Base-by-base conservation (phyloP, 1,140 invertebrate genomes). In the Cotesia glomerata region DNA sequence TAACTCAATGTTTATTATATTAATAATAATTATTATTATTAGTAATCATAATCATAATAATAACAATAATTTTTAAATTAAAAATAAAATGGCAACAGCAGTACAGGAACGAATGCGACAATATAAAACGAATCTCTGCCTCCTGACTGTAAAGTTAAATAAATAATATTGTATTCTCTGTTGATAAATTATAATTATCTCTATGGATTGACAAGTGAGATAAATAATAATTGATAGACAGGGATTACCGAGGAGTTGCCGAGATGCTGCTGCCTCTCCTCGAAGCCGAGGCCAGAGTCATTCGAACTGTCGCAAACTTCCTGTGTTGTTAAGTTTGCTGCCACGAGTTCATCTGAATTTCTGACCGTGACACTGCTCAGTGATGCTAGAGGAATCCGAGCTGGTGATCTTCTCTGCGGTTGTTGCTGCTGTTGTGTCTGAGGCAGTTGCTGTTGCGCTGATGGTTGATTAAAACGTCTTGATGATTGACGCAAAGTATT, bases 211-310 rank as follows among this genome's bases (percentile, higher is more conserved):
- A 64, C n/a, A 36, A 36, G 62, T 14, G 36, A 64, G 34, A 64
- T 32, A 34, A 45, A 34, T n/a, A 62, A 62, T 32, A 62, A 34
- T 16, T 18, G n/a, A 56, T 56, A 56, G 13, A 36, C 73, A 76
- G 69, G 77, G 73, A 79, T 81, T 59, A 68, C 69, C 71, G 66
- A 72, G 39, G 69, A 36, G 58, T 67, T 73, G 62, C 14, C 72
- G 71, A 79, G 71, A 49, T 82, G 81, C 65, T 81, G 81, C 36
- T 82, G 86, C 26, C 86, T 81, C 61, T 93, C 90, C 79, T 93
- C 93, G 63, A 92, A 93, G 32, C 93, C 93, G 64, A 95, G 89
- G 18, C 93, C 93, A 73, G 93, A 95, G 81, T 95, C 94, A 86
- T 94, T 95, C 36, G 93, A 95, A 86, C 94, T 95, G 83, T 95